These are phyloP conservation scores for Moxostoma hubbsi DNA, from an alignment of 2,797 vertebrate species.

Conservation along the genomic window DNA sequence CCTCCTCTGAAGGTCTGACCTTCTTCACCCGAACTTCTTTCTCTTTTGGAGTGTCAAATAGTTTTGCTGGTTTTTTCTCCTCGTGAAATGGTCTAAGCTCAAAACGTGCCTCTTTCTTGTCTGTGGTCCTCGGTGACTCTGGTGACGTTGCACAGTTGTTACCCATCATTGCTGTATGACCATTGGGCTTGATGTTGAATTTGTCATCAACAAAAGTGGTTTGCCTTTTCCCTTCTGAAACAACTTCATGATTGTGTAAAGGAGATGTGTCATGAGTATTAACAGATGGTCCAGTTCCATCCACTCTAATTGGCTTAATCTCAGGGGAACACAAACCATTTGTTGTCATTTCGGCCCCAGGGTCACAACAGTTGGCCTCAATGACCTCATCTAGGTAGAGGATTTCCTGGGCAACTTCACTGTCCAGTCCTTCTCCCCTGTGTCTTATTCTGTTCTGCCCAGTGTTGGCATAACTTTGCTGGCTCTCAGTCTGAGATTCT, in stretches of 20 bases:
- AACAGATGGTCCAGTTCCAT: slow-evolving; percentile 72
- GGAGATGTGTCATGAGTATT: slow-evolving; percentile 64
- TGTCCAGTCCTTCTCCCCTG: slow-evolving; percentile 83
- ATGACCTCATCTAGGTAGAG: slow-evolving; percentile 93
- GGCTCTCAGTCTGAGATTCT: slow-evolving; percentile 83
- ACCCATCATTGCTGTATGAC: slow-evolving; percentile 70
- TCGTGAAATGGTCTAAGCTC: slow-evolving; percentile 94
- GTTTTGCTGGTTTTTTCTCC: slow-evolving; percentile 91
- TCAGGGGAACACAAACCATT: slow-evolving; percentile 82
- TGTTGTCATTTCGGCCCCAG: slow-evolving; percentile 81
- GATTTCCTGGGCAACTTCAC: slow-evolving; percentile 91
- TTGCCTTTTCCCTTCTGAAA: slow-evolving; percentile 66
- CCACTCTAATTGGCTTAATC: slow-evolving; percentile 66
- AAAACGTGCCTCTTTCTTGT: slow-evolving; percentile 88
- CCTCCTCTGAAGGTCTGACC: slow-evolving; percentile 89
- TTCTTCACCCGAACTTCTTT: slow-evolving; percentile 88
- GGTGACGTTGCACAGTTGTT: slow-evolving; percentile 67
- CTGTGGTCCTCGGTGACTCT: slow-evolving; percentile 71
- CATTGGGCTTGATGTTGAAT: slow-evolving; percentile 69
- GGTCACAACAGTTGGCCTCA: slow-evolving; percentile 87
- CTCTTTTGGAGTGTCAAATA: slow-evolving; percentile 85
- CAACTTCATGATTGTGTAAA: slow-evolving; percentile 64
- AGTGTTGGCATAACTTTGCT: slow-evolving; percentile 73
- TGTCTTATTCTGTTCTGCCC: slow-evolving; percentile 80
- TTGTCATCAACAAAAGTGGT: slow-evolving; percentile 66